Evolutionary conservation across 92 coral and sea anemone species (phyloP).

Genomic region (Actinostola sp.): DNA sequence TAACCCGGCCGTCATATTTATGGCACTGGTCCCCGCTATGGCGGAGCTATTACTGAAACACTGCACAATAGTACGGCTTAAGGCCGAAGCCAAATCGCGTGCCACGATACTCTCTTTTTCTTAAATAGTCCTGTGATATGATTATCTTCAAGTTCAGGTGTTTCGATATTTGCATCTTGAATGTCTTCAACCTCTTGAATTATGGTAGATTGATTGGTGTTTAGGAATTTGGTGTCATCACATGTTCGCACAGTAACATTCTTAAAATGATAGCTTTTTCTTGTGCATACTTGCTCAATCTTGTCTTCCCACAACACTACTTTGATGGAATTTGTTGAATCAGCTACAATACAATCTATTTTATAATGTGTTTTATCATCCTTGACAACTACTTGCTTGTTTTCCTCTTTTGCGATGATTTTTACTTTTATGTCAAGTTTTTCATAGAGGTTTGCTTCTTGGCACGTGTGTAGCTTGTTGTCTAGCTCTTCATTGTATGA

Average conservation of each 20-base stretch:
- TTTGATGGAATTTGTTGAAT: conserved; percentile 42
- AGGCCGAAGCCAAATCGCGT: no score
- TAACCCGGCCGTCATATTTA: no score
- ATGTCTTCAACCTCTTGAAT: conserved; percentile 39
- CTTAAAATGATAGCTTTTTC: conserved; percentile 57
- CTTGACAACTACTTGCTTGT: conserved; percentile 38
- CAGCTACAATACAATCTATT: conserved; percentile 52
- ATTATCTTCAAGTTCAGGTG: conserved; percentile 43
- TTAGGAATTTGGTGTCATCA: conserved; percentile 56
- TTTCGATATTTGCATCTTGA: conserved; percentile 22
- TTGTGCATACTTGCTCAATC: conserved; percentile 58
- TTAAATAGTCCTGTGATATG: conserved; percentile 31
- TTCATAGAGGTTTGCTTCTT: conserved; percentile 37
- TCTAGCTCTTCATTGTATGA: conserved; percentile 38
- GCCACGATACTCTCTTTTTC: no score
- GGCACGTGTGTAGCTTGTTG: conserved; percentile 34
- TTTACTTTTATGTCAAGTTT: conserved; percentile 46
- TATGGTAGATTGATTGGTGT: conserved; percentile 45
- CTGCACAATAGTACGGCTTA: no score
- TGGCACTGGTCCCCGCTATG: no score
- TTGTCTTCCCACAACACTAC: conserved; percentile 39
- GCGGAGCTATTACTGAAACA: no score
- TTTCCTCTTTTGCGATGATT: conserved; percentile 43
- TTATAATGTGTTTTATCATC: conserved; percentile 36
- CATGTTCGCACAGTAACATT: conserved; percentile 53